Conservation (phyloP, 2,797 vertebrate genomes). For the Hephaestus fuliginosus region DNA sequence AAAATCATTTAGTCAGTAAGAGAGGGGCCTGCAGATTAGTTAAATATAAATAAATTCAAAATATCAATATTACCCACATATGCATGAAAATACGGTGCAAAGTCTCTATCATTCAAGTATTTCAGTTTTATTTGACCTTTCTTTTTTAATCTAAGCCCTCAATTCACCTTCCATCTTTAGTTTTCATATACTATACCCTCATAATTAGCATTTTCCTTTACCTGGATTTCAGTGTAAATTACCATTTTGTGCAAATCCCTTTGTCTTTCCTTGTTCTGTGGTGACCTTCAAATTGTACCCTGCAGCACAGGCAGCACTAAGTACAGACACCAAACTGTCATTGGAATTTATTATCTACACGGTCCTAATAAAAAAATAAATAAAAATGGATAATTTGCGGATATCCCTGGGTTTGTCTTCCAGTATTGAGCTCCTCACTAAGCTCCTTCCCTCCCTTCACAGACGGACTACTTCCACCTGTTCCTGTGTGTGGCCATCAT, state of each 20-base stretch:
- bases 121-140: neutral
- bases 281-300: constrained; percentile 20
- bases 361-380: too few relatives aligned
- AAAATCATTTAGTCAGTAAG: neutral
- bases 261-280: neutral
- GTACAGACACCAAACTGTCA: neutral
- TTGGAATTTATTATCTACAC: neutral
- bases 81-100: neutral
- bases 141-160: neutral
- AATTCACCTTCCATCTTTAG: neutral
- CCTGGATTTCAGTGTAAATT: neutral
- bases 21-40: neutral
- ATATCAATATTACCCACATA: neutral
- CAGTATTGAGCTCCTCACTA: neutral
- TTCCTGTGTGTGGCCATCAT: constrained; percentile 98
- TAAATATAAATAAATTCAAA: neutral
- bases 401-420: constrained; percentile 26
- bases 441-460: neutral
- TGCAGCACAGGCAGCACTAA: constrained; percentile 8
- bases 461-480: constrained; percentile 99
- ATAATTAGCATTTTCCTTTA: constrained; percentile 10
- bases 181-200: neutral
- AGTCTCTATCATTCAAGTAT: neutral
- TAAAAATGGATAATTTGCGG: neutral
- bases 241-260: constrained; percentile 7